Evolutionary conservation across 2,888 invertebrate species (phyloP).

Genomic region (Drosophila mettleri): DNA sequence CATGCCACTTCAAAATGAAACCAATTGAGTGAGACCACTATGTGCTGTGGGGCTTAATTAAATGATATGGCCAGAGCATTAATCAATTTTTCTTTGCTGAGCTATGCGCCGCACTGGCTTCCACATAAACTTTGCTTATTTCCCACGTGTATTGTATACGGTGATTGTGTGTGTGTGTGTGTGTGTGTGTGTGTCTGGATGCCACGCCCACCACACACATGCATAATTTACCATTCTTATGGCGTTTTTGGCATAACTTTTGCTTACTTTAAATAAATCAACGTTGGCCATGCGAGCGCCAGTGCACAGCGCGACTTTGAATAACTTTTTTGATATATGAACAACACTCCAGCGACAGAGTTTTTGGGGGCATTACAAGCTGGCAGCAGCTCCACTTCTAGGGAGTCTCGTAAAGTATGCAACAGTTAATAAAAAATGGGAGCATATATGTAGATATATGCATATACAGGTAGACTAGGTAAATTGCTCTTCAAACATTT

Average conservation of each 20-base stretch:
- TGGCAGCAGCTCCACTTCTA: constrained; percentile 18
- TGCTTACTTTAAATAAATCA: constrained; percentile 78
- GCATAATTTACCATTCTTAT: constrained; percentile 72
- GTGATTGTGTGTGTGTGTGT: not conserved
- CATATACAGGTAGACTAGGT: not conserved
- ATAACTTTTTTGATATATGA: constrained; percentile 69
- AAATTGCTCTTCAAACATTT: constrained; percentile 9
- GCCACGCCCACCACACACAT: constrained; percentile 37
- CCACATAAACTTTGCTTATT: constrained; percentile 67
- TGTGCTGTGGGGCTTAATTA: constrained; percentile 52
- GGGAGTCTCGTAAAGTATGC: constrained; percentile 64
- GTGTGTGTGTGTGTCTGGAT: not conserved
- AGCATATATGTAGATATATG: constrained; percentile 24
- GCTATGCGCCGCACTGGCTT: constrained; percentile 8
- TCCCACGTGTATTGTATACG: constrained; percentile 49
- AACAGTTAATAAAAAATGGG: constrained; percentile 63
- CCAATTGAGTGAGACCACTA: constrained; percentile 17
- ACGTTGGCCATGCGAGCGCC: constrained; percentile 50
- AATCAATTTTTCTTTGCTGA: constrained; percentile 60
- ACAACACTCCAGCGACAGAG: constrained; percentile 40
- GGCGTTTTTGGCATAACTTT: constrained; percentile 72
- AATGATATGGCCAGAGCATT: constrained; percentile 66
- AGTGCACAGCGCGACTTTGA: constrained; percentile 46
- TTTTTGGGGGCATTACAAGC: constrained; percentile 27
- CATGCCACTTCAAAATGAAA: not conserved